These are phyloP conservation scores for Nannoperca australis DNA, from an alignment of 2,797 vertebrate genomes.

Conservation along the genomic window DNA sequence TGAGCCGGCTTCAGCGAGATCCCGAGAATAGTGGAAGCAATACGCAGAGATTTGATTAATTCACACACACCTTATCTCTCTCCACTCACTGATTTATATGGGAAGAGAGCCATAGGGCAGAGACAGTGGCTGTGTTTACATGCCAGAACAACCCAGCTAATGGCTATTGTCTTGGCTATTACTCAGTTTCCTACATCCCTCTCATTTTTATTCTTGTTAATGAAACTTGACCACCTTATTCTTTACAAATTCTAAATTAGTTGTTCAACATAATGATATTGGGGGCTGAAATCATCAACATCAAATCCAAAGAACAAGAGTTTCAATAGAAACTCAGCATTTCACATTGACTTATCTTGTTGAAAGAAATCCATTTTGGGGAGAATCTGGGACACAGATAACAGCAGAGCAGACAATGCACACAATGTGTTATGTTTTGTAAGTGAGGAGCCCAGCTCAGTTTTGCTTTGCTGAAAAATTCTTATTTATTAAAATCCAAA, in stretches of 20 bases:
- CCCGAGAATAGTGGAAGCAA: conserved; percentile 62
- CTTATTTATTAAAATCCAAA: background rate
- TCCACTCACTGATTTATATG: conserved; percentile 33
- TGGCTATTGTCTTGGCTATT: background rate
- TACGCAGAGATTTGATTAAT: conserved; percentile 62
- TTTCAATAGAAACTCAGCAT: background rate
- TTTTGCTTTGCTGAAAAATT: background rate
- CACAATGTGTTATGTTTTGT: background rate
- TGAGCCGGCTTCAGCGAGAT: conserved; percentile 42
- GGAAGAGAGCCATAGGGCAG: conserved; percentile 42
- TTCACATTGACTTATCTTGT: conserved; percentile 6
- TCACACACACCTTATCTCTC: conserved; percentile 58
- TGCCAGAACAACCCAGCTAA: conserved; percentile 4
- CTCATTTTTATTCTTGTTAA: background rate
- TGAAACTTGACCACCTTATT: background rate
- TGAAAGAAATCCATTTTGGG: background rate
- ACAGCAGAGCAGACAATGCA: background rate
- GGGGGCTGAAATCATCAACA: background rate
- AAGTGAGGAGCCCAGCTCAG: background rate
- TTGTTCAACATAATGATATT: conserved; percentile 1
- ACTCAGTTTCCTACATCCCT: background rate
- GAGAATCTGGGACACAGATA: background rate
- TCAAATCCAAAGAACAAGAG: background rate
- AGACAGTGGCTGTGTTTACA: conserved; percentile 31
- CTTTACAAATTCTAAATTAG: conserved; percentile 2